Percentiles rank a stretch among this genome's conserved stretches.
phyloP scores from a whole-genome alignment of 2,888 invertebrate genomes.

The Limenitis arthemis region DNA sequence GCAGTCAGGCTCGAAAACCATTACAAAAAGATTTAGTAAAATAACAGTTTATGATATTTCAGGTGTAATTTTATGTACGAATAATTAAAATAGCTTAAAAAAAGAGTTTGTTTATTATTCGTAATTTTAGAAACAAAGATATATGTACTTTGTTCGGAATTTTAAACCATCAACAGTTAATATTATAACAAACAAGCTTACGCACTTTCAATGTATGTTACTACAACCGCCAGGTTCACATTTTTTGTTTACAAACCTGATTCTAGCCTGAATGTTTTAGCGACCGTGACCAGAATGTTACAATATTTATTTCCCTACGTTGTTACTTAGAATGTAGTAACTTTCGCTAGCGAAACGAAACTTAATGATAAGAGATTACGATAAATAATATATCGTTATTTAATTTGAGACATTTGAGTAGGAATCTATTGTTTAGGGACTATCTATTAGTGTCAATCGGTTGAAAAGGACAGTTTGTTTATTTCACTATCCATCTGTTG shows the following conservation, averaged over 20 bases:
- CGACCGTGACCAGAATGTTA: slow-evolving; percentile 39
- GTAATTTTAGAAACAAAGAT: neutral
- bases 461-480: slow-evolving; percentile 66
- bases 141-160: too few relatives aligned
- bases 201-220: neutral
- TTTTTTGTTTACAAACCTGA: slow-evolving; percentile 41
- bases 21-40: slow-evolving; percentile 18
- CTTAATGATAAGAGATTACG: too few relatives aligned
- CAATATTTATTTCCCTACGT: neutral
- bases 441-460: slow-evolving; percentile 26
- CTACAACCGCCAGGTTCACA: slow-evolving; percentile 23
- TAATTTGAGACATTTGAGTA: too few relatives aligned
- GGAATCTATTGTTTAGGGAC: slow-evolving; percentile 16
- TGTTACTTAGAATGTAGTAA: neutral
- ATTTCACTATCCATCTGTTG: slow-evolving; percentile 72
- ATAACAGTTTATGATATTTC: neutral
- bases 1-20: slow-evolving; percentile 17
- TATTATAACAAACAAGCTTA: neutral
- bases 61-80: too few relatives aligned
- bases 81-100: too few relatives aligned
- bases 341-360: slow-evolving; percentile 1
- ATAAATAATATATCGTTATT: neutral
- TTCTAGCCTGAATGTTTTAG: slow-evolving; percentile 32
- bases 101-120: neutral
- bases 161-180: neutral